Evolutionary conservation across 2,113 vertebrate species (phyloP), one percentile per base, ranked within the genome.

Genomic region (Gorsachius goisagi): DNA sequence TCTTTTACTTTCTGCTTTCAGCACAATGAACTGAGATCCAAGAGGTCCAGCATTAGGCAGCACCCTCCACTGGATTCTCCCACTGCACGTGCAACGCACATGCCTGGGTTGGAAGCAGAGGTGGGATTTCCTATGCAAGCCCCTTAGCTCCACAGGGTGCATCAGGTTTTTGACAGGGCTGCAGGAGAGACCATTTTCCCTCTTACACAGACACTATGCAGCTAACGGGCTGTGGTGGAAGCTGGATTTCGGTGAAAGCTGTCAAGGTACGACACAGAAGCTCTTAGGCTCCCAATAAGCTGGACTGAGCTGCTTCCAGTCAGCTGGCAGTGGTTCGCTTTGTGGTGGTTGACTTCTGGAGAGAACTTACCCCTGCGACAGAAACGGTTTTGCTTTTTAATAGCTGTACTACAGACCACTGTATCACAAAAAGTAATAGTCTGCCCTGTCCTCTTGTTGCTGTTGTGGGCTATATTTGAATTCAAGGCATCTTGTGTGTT

Each of bases 41-140:
- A 58, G 14, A 66, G 27, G 50, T 2, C 0, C 5, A 74, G 33
- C 12, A 39, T 13, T 5, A 58, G 24, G 68, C 50, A 24, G 50
- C 18, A 62, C 50, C 20, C 58, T 59, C 39, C 62, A 8, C 8
- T 22, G 30, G 49, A 44, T 68, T 44, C 44, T 73, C 35, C 35
- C 55, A 18, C 63, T 4, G 16, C 1, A 0, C 8, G 17, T 59
- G 71, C 66, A 49, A 4, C 4, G 37, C 56, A 32, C 1, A 0
- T 18, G 52, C 58, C 60, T 9, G 21, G 4, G 19, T 5, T 39
- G 50, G 60, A 81, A 66, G 77, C 60, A 78, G 77, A 41, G 28
- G 5, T 37, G 33, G 17, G 28, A 72, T 74, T 33, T 62, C 69
- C 47, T 50, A 2, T 3, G 15, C 16, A 16, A 69, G 26, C 3